phyloP scores from a whole-genome alignment of 2,888 invertebrate genomes.

The Caenorhabditis sp. region DNA sequence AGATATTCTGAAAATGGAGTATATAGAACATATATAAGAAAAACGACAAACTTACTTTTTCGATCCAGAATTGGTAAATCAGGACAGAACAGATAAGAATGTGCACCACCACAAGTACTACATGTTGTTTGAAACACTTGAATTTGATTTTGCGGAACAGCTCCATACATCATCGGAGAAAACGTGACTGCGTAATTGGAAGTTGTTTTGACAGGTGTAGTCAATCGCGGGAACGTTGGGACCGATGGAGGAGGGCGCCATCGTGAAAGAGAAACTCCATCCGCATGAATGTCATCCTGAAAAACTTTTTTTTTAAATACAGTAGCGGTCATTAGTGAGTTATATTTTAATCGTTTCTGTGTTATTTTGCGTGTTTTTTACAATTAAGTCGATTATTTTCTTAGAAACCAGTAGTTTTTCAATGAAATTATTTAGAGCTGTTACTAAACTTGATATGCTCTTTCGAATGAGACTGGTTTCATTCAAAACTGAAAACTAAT shows the following conservation, averaged over 20 bases:
- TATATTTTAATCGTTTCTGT: too few relatives aligned
- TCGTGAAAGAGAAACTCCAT: not conserved
- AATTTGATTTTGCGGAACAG: conserved; percentile 1
- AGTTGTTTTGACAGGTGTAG: not conserved
- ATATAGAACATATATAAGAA: not conserved
- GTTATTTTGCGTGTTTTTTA: too few relatives aligned
- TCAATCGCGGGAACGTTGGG: not conserved
- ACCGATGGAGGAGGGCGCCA: not conserved
- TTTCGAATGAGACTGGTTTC: too few relatives aligned
- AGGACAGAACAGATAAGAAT: conserved; percentile 30
- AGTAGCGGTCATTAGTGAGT: too few relatives aligned
- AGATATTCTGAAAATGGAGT: not conserved
- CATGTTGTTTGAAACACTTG: conserved; percentile 26
- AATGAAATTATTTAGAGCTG: too few relatives aligned
- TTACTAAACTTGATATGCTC: too few relatives aligned
- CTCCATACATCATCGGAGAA: not conserved
- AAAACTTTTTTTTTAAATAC: too few relatives aligned
- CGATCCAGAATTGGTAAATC: conserved; percentile 23
- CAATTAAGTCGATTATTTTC: too few relatives aligned
- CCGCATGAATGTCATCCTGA: not conserved
- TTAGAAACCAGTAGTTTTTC: too few relatives aligned
- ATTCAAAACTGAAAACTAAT: too few relatives aligned
- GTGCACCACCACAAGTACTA: conserved; percentile 43
- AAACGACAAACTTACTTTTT: conserved; percentile 10
- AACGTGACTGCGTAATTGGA: not conserved